Base-by-base conservation (phyloP, 1,140 invertebrate species). In the Leptopilina boulardi region DNA sequence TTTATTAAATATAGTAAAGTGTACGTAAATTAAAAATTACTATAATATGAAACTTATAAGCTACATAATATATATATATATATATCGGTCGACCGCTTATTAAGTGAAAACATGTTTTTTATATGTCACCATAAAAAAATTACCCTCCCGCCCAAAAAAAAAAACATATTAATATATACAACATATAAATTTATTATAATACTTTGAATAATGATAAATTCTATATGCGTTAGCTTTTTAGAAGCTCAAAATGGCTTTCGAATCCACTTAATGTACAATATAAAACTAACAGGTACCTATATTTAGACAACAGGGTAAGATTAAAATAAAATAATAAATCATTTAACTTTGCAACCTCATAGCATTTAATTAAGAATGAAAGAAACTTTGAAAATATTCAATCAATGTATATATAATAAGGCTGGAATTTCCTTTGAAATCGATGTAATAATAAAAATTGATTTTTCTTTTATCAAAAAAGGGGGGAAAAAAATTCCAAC, bases 281-380 rank as follows among this genome's bases (percentile, higher is more conserved):
- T 66, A 30, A 66, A 66, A 30, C 23, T 73, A n/a, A 73, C n/a
- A 75, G 79, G 76, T 74, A 79, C 73, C 76, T 79, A 75, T 77
- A 81, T 82, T 78, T 84, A 83, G 83, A 79, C 66, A 85, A 84
- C 83, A 85, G 83, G 83, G 83, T 85, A 85, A 81, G 79, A 75
- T 80, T 80, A 80, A 77, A 51, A 78, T 38, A 74, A n/a, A n/a
- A 23, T 66, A 66, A 30, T 5, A 26, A n/a, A 10, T 30, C 59
- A 26, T 26, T 30, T 66, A 15, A n/a, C 26, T 30, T 13, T 11
- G 26, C 13, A 66, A 30, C 13, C 11, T 66, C 59, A 66, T 30
- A n/a, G 15, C 13, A 34, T 30, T 4, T 1, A 59, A 23, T 47
- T 15, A 5, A n/a, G 18, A 51, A 18, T 51, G 15, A 18, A 51